Base-by-base conservation (phyloP, 2,888 invertebrate species). In the Amiota mariae region DNA sequence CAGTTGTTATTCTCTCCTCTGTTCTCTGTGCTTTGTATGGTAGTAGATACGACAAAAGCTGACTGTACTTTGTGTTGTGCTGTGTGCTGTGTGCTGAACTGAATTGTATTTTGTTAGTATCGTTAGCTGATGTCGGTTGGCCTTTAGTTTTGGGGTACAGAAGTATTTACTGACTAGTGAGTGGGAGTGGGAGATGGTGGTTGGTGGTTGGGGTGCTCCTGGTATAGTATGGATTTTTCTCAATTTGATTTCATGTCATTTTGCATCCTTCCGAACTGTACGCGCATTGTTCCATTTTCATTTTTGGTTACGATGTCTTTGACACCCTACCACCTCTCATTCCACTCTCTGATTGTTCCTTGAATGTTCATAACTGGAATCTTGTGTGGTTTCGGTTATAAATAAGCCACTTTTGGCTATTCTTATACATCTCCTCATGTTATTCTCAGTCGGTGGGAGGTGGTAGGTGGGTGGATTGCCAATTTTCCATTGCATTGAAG, bases 41-140 rank as follows among this genome's bases (percentile, higher is more conserved):
- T 81, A 82, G 84, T 36, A 36, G 36, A 36, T 36, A 59, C 20
- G 59, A 81, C 85, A 36, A 36, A 36, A 36, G 81, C 81, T 77
- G 82, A 83, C 83, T 83, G 85, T 83, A 83, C 83, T 84, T 83
- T 83, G 36, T 68, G 51, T 54, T 49, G 59, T 20, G 59, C n/a
- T n/a, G n/a, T n/a, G n/a, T n/a, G n/a, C n/a, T n/a, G n/a, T 49
- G 59, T 20, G 59, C 20, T 59, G 18, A 59, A 59, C 36, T 36
- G 36, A 36, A 36, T 6, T 36, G 36, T 36, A 6, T 36, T 36
- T 36, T 36, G 36, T 36, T 36, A 36, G 36, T 36, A 36, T 36
- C 36, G 36, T 6, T 36, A 36, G 36, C 36, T 36, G 36, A 36
- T 36, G 36, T 36, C 36, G 36, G 36, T 36, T 36, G 36, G 36